A percentile compares a stretch with the other conserved stretches of the same genome.
Evolutionary conservation across 2,113 vertebrate species (phyloP).

Genomic region (Syrrhaptes paradoxus): DNA sequence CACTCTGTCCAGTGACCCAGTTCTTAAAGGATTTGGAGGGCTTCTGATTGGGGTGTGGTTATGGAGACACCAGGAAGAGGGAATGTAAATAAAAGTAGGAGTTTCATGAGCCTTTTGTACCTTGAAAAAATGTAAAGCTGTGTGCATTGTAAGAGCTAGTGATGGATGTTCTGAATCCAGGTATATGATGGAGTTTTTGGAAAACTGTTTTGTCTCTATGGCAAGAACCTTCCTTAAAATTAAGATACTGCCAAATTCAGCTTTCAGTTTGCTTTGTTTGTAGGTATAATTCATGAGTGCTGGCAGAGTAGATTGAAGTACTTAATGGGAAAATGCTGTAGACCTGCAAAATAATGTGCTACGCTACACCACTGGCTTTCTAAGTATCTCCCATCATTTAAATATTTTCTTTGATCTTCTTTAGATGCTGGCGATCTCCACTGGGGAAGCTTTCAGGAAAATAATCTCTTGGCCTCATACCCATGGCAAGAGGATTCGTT

Average conservation of each 20-base stretch:
- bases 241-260: neutral
- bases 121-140: neutral
- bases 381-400: neutral
- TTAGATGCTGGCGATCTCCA: slow-evolving; percentile 73
- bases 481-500: slow-evolving; percentile 66
- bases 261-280: neutral
- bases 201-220: neutral
- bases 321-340: neutral
- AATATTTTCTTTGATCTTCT: slow-evolving; percentile 47
- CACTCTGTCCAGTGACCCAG: neutral
- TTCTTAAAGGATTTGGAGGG: neutral
- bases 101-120: neutral
- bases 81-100: neutral
- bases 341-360: neutral
- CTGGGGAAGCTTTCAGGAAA: slow-evolving; percentile 70
- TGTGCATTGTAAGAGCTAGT: neutral
- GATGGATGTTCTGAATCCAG: neutral
- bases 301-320: neutral
- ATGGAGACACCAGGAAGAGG: neutral
- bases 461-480: slow-evolving; percentile 53
- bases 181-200: neutral
- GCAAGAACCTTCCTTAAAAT: neutral
- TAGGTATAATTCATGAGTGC: neutral
- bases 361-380: neutral
- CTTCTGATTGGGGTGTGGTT: neutral